phyloP scores from a whole-genome alignment of 2,888 invertebrate species.

The Alviniconcha strummeri region DNA sequence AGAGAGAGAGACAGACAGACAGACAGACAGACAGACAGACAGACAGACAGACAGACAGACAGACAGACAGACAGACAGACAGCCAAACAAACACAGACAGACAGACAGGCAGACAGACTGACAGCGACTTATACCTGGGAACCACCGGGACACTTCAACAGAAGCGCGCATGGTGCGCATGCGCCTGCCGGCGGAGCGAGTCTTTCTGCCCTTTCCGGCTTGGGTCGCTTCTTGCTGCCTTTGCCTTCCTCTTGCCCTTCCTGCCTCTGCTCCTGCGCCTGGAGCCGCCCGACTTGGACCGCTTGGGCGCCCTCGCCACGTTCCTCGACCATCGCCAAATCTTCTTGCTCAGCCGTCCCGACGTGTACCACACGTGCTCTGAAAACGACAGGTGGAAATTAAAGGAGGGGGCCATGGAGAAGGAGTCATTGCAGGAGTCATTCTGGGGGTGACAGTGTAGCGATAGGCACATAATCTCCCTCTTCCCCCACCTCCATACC shows the following conservation, averaged over 20 bases:
- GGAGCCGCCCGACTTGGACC: background rate
- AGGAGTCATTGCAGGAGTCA: no score
- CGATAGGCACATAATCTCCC: no score
- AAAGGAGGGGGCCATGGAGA: no score
- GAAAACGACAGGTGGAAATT: no score
- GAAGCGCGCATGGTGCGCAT: conserved; percentile 22
- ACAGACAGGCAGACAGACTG: background rate
- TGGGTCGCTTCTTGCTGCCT: background rate
- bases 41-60: no score
- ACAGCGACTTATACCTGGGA: conserved; percentile 45
- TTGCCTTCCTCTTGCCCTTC: background rate
- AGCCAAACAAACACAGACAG: no score
- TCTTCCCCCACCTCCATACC: no score
- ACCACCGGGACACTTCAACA: conserved; percentile 42
- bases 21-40: no score
- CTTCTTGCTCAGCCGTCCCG: conserved; percentile 39
- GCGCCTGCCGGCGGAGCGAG: background rate
- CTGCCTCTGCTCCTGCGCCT: conserved; percentile 1
- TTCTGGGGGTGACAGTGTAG: no score
- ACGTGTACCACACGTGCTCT: conserved; percentile 40
- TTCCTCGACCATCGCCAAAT: conserved; percentile 43
- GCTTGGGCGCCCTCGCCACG: background rate
- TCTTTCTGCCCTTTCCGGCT: background rate
- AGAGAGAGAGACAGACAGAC: no score
- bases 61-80: no score